phyloP scores from a whole-genome alignment of 2,888 invertebrate genomes.

The Leptinotarsa rubiginosa region DNA sequence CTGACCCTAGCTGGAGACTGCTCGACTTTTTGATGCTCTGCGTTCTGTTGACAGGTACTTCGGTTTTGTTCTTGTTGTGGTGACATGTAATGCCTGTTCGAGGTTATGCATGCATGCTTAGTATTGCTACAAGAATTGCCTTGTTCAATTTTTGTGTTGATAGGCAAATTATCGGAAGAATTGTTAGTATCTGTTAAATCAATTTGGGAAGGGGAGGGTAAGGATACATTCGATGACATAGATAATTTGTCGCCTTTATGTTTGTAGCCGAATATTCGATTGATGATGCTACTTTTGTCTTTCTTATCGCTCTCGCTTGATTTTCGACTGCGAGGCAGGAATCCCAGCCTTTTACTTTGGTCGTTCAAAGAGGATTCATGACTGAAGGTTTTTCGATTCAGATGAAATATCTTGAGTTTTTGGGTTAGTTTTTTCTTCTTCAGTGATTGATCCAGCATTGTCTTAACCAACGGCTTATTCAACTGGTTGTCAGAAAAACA shows the following conservation, averaged over 20 bases:
- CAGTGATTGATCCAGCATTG: conserved; percentile 40
- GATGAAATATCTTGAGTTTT: conserved; percentile 49
- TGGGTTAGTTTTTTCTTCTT: conserved; percentile 45
- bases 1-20: conserved; percentile 71
- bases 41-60: conserved; percentile 51
- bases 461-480: conserved; percentile 47
- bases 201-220: conserved; percentile 25
- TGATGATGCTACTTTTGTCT: conserved; percentile 44
- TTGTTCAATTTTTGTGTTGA: conserved; percentile 62
- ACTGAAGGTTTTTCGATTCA: conserved; percentile 37
- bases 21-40: conserved; percentile 42
- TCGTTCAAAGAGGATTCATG: conserved; percentile 37
- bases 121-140: conserved; percentile 58
- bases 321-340: conserved; percentile 42
- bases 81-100: conserved; percentile 61
- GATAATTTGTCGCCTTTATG: conserved; percentile 41
- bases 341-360: conserved; percentile 42
- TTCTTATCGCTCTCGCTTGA: conserved; percentile 38
- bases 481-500: conserved; percentile 54
- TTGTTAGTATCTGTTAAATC: conserved; percentile 47
- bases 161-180: conserved; percentile 51
- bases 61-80: conserved; percentile 56
- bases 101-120: conserved; percentile 65
- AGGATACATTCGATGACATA: conserved; percentile 28
- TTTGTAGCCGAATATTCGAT: conserved; percentile 47